Evolutionary conservation across 2,888 invertebrate genomes (phyloP), one percentile per base, ranked within the genome.

Genomic region (Linhomoeus sp.): DNA sequence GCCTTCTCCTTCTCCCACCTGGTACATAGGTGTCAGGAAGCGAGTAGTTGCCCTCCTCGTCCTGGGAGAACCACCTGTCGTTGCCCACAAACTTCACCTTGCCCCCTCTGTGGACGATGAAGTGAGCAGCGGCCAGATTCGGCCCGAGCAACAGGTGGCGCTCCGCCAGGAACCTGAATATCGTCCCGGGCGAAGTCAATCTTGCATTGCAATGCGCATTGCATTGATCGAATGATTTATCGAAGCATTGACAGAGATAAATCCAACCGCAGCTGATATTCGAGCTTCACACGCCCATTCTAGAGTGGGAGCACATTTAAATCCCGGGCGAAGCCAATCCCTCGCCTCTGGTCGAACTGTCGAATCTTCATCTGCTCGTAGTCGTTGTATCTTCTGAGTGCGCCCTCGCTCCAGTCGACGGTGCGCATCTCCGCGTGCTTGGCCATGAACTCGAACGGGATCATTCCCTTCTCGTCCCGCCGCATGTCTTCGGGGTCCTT

Each of bases 51-150:
- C 70, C 60, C 39, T 72, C 65, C 56, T 73, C 69, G 42, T 76
- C 74, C 50, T 69, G 66, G 24, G 56, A 55, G 20, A 69, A 57
- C 77, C 77, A 77, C 0, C 65, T 54, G 9, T 67, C 56, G 1
- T 67, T 61, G 19, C 68, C 70, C 7, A 62, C 55, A 57, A 77
- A 76, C 55, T 77, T 81, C 1, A 86, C 75, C 48, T 75, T 71
- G 2, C 81, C 85, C n/a, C 76, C 76, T 26, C 82, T 73, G 62
- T 72, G 72, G 1, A 81, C 71, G 43, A 88, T 68, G 65, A 87
- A 88, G 69, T 86, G 82, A 12, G 88, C 78, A 0, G 82, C 77
- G 1, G 83, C 85, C 53, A 92, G 67, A 65, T 92, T 83, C 35
- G 77, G 69, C 0, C 87, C 88, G 36, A 70, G 53, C 29, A 57